These are phyloP conservation scores for Acromyrmex echinatior DNA, from an alignment of 1,140 invertebrate genomes.

Conservation along the genomic window DNA sequence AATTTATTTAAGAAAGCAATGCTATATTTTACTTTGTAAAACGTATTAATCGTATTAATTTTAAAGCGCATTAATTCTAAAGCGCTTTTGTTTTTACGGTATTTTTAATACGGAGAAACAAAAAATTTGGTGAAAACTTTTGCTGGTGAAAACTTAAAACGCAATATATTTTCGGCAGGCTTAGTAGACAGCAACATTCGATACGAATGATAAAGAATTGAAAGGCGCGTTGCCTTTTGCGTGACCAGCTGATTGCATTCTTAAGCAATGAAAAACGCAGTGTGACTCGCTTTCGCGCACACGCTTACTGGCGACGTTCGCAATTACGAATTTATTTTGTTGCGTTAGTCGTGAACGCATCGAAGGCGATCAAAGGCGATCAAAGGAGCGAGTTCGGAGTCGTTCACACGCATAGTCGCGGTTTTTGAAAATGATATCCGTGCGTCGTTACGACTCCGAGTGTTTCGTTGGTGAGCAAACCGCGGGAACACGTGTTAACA, in stretches of 20 bases:
- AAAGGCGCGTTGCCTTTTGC: not conserved
- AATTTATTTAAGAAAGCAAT: not conserved
- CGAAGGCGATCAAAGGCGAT: no score
- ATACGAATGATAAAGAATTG: not conserved
- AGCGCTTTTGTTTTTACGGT: not conserved
- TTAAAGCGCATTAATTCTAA: not conserved
- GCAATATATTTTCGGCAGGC: not conserved
- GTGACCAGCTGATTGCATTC: constrained; percentile 26
- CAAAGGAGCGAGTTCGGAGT: constrained; percentile 1
- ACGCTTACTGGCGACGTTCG: constrained; percentile 24
- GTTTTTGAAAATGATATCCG: constrained; percentile 13
- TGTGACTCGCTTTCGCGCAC: constrained; percentile 37
- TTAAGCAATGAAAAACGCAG: constrained; percentile 24
- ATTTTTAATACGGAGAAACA: not conserved
- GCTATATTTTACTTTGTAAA: not conserved
- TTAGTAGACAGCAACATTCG: not conserved
- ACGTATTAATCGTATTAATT: not conserved
- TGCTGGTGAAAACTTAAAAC: no score
- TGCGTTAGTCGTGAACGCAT: constrained; percentile 3
- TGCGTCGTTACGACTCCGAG: constrained; percentile 52
- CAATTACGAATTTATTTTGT: constrained; percentile 33
- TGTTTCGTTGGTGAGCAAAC: constrained; percentile 31
- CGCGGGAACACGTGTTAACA: constrained; percentile 50
- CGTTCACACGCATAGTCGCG: constrained; percentile 1
- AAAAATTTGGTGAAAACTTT: not conserved